A percentile compares a stretch with the other conserved stretches of the same genome.
Evolutionary conservation across 2,888 invertebrate species (phyloP).

Genomic region (Tridacna crocea): DNA sequence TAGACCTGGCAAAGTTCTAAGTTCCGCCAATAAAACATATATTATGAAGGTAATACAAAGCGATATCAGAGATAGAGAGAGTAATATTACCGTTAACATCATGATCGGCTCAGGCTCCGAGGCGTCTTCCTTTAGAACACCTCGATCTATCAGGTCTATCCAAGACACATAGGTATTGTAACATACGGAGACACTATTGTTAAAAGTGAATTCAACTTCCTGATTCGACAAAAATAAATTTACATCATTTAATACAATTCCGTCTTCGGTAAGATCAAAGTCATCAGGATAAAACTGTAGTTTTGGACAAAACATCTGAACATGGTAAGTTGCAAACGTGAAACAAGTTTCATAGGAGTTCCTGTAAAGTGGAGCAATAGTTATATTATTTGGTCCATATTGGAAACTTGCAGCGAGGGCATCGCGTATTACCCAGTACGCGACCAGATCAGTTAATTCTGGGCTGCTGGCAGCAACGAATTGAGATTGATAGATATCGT

Average conservation of each 20-base stretch:
- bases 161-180: background rate
- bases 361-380: background rate
- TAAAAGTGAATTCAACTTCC: background rate
- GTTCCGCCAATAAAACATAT: constrained; percentile 26
- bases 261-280: background rate
- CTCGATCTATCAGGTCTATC: background rate
- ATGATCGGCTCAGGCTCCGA: background rate
- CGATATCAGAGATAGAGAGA: constrained; percentile 32
- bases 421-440: background rate
- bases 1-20: constrained; percentile 49
- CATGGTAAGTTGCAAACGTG: background rate
- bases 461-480: no score
- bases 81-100: constrained; percentile 34
- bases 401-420: background rate
- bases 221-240: background rate
- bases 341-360: background rate
- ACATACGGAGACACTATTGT: background rate
- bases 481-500: background rate
- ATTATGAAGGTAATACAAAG: constrained; percentile 32
- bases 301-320: constrained; percentile 17
- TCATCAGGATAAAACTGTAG: background rate
- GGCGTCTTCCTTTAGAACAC: background rate
- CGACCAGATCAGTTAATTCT: background rate
- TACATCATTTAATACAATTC: background rate
- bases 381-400: background rate